phyloP scores from a whole-genome alignment of 2,113 vertebrate genomes.

The Engraulis encrasicolus region DNA sequence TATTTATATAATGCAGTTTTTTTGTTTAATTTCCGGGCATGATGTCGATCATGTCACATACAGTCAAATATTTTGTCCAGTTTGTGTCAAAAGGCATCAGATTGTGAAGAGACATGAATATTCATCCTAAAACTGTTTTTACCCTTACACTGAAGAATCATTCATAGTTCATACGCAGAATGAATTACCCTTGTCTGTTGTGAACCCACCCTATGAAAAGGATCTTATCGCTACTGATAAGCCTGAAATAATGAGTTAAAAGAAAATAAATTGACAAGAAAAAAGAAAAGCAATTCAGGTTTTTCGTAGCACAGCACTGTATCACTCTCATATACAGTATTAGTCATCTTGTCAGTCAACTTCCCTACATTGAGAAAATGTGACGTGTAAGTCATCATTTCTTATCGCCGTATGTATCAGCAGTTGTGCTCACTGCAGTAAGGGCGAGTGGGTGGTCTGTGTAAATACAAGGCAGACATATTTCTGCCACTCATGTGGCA shows the following conservation, averaged over 20 bases:
- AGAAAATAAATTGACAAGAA: too few relatives aligned
- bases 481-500: slow-evolving; percentile 21
- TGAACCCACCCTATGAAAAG: not conserved
- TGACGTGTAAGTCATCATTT: not conserved
- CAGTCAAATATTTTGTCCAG: not conserved
- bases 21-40: not conserved
- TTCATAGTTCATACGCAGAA: not conserved
- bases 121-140: not conserved
- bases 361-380: not conserved
- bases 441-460: not conserved
- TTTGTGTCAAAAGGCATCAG: not conserved
- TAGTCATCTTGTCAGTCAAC: too few relatives aligned
- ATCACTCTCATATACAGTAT: too few relatives aligned
- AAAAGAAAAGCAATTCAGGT: too few relatives aligned
- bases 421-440: not conserved
- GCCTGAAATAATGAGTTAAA: too few relatives aligned
- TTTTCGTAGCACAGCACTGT: too few relatives aligned
- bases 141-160: not conserved
- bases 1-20: too few relatives aligned
- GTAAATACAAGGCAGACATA: not conserved
- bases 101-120: not conserved
- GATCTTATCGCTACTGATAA: not conserved
- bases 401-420: not conserved
- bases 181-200: not conserved
- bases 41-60: not conserved